Percentiles rank a stretch among this genome's conserved stretches.
These are phyloP conservation scores for Zaprionus lachaisei DNA, from an alignment of 1,140 invertebrate genomes.

Conservation along the genomic window DNA sequence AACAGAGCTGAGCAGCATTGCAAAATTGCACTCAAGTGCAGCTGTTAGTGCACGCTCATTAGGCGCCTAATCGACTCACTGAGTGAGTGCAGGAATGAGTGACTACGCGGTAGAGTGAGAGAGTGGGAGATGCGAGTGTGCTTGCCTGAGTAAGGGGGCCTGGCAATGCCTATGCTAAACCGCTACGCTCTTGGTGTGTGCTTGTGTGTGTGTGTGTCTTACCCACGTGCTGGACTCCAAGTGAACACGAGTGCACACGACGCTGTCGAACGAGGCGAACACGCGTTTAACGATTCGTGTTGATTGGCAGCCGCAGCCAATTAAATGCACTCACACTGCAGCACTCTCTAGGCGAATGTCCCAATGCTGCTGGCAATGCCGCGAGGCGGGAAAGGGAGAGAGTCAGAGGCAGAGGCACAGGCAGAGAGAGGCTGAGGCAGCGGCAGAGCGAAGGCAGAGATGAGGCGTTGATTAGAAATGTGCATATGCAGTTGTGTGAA, in stretches of 20 bases:
- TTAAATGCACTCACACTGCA: slow-evolving; percentile 41
- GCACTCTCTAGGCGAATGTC: slow-evolving; percentile 9
- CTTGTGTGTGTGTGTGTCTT: background rate
- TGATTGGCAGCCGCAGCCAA: slow-evolving; percentile 63
- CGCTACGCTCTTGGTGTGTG: background rate
- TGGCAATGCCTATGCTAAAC: background rate
- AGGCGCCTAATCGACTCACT: slow-evolving; percentile 63
- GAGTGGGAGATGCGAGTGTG: background rate
- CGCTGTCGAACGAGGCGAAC: slow-evolving; percentile 6
- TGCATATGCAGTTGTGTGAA: background rate
- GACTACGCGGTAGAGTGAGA: background rate
- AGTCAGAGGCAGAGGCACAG: background rate
- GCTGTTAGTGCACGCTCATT: slow-evolving; percentile 63
- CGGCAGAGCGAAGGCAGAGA: background rate
- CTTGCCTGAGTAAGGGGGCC: background rate
- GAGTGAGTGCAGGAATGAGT: slow-evolving; percentile 3
- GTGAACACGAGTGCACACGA: slow-evolving; percentile 2
- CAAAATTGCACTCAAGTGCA: slow-evolving; percentile 43
- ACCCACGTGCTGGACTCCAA: slow-evolving; percentile 4
- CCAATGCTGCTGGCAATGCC: background rate
- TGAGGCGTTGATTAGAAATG: slow-evolving; percentile 5
- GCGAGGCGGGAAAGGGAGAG: background rate
- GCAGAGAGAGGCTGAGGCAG: background rate
- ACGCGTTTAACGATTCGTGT: slow-evolving; percentile 32
- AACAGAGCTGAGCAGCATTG: background rate